Evolutionary conservation across 2,888 invertebrate genomes (phyloP).

Genomic region (Cybosia mesomella): DNA sequence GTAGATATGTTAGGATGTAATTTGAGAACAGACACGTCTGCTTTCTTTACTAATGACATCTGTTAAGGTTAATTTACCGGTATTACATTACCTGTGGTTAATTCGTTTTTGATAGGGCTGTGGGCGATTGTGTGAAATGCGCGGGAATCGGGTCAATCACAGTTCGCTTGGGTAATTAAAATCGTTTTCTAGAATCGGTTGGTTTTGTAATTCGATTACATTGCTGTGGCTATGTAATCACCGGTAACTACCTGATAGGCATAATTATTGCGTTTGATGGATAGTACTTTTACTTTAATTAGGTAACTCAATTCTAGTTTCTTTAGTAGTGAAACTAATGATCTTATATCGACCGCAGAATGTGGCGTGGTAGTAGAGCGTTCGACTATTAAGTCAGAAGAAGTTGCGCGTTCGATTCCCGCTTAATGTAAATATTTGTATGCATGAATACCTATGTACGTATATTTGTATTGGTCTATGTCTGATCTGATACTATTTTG

Average conservation of each 20-base stretch:
- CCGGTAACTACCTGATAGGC: not conserved
- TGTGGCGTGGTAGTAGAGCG: too few relatives aligned
- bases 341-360: not conserved
- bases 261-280: not conserved
- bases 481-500: not conserved
- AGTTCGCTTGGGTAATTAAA: conserved; percentile 33
- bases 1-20: conserved; percentile 42
- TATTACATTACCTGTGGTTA: conserved; percentile 63
- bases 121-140: conserved; percentile 41
- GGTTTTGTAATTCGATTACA: conserved; percentile 16
- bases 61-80: conserved; percentile 61
- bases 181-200: conserved; percentile 17
- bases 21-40: conserved; percentile 57
- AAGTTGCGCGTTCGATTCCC: not conserved
- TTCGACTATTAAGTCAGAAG: too few relatives aligned
- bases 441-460: too few relatives aligned
- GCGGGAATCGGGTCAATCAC: conserved; percentile 39
- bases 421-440: not conserved
- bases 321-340: not conserved
- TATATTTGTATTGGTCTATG: not conserved
- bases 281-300: not conserved
- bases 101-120: conserved; percentile 69
- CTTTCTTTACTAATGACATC: conserved; percentile 74
- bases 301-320: not conserved
- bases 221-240: not conserved